Conservation (phyloP, 1,140 invertebrate genomes). For the Choristoneura fumiferana region DNA sequence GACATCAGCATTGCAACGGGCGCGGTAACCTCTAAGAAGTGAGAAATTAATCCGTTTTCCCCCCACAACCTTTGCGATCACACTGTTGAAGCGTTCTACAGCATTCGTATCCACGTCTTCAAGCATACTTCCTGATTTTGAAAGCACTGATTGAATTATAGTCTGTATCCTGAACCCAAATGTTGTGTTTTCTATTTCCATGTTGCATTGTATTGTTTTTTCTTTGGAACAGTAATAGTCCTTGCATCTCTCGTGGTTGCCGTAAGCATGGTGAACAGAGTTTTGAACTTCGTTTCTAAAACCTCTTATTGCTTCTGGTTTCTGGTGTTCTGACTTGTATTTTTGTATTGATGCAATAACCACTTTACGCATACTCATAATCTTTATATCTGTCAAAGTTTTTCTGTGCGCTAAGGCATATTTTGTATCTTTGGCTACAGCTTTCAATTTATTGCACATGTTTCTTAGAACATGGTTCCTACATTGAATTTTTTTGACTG, state of each 20-base stretch:
- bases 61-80: conserved; percentile 39
- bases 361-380: conserved; percentile 23
- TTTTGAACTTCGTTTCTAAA: too few species aligned
- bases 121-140: conserved; percentile 34
- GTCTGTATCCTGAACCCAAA: conserved; percentile 12
- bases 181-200: too few species aligned
- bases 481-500: too few species aligned
- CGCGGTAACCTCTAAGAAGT: conserved; percentile 22
- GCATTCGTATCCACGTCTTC: conserved; percentile 35
- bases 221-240: background rate
- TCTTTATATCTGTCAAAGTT: conserved; percentile 19
- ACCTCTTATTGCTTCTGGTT: background rate
- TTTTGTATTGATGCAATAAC: background rate
- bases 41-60: conserved; percentile 40
- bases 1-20: conserved; percentile 20
- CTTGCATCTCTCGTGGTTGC: background rate
- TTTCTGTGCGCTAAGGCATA: conserved; percentile 12
- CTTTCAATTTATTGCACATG: background rate
- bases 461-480: too few species aligned
- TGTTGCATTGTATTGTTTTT: conserved; percentile 22
- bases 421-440: background rate
- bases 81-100: conserved; percentile 34
- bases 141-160: conserved; percentile 22
- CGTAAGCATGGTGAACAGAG: too few species aligned
- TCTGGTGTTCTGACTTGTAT: background rate